These are phyloP conservation scores for Zonitis immaculata DNA, from an alignment of 2,888 invertebrate genomes.

Conservation along the genomic window DNA sequence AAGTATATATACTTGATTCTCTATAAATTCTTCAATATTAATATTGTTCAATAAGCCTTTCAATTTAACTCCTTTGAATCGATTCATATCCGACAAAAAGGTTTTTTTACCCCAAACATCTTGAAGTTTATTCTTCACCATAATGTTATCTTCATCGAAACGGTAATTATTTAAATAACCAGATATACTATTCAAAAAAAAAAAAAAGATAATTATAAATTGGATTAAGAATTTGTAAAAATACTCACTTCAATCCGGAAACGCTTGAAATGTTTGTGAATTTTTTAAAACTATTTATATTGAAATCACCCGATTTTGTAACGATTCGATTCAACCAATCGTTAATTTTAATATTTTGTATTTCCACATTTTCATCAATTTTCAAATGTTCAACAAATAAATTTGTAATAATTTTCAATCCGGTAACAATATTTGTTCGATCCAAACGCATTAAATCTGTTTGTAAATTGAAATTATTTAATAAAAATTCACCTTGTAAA, in stretches of 20 bases:
- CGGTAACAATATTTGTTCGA: conserved; percentile 46
- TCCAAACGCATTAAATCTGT: conserved; percentile 52
- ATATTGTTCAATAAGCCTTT: conserved; percentile 39
- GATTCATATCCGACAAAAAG: conserved; percentile 26
- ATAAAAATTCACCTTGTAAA: conserved; percentile 36
- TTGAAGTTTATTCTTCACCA: conserved; percentile 45
- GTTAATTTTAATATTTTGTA: conserved; percentile 50
- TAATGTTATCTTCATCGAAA: conserved; percentile 39
- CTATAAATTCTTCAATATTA: conserved; percentile 33
- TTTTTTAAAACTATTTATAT: conserved; percentile 48
- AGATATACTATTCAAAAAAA: conserved; percentile 14
- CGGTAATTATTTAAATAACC: conserved; percentile 39
- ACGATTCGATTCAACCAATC: conserved; percentile 51
- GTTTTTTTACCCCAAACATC: conserved; percentile 44
- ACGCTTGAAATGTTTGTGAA: conserved; percentile 48
- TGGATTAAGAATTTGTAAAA: no score
- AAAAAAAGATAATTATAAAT: no score
- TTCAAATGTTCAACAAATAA: conserved; percentile 45
- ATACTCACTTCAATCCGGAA: conserved; percentile 40
- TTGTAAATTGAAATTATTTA: conserved; percentile 53
- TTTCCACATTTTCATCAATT: conserved; percentile 32
- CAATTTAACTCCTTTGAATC: conserved; percentile 37
- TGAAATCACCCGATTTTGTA: conserved; percentile 41
- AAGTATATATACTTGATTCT: conserved; percentile 43
- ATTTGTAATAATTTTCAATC: conserved; percentile 45